Base-by-base conservation (phyloP, 2,797 vertebrate genomes). In the Sphenopsis melanotis region DNA sequence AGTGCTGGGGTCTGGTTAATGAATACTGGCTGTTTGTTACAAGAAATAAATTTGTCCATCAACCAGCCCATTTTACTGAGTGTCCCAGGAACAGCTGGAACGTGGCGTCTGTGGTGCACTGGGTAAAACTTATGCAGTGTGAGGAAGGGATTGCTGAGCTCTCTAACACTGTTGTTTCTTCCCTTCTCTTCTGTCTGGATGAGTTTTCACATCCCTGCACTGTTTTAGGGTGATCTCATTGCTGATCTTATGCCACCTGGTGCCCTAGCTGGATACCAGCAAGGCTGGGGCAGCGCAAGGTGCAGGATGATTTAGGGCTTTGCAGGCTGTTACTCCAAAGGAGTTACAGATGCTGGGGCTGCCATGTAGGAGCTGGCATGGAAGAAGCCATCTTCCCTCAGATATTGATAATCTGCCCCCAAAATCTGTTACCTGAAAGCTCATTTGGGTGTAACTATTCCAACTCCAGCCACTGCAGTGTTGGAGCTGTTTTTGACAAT, bases 401-500 rank as follows among this genome's bases (percentile, higher is more conserved):
- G 29, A 15, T 52, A 19, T 63, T 47, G 74, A 72, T 66, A 66
- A 83, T 23, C 56, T 77, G 32, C 47, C 83, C 39, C 55, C 68
- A 83, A 85, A 93, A 66, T 37, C 36, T 26, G 15, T 42, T 64
- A 30, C 64, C 42, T 80, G 49, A 57, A 63, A 89, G 7, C 64
- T 77, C 12, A 15, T 80, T 77, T 22, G 57, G 12, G 22, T 66
- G 41, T 30, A 74, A 26, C 26, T 44, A 27, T 53, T 70, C 41
- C 63, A 74, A 11, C 18, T 74, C 12, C 49, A 57, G 30, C 8
- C 4, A 1, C 59, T 72, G 36, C 1, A 0, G 11, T 26, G 2
- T 1, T 70, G 50, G 20, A 77, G 52, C 11, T 59, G 15, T 1
- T 83, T 92, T 36, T 1, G 7, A 34, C 49, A 56, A 34, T 18